A percentile compares a stretch with the other conserved stretches of the same genome.
Evolutionary conservation across 2,113 vertebrate species (phyloP).

Genomic region (Scatophagus argus): DNA sequence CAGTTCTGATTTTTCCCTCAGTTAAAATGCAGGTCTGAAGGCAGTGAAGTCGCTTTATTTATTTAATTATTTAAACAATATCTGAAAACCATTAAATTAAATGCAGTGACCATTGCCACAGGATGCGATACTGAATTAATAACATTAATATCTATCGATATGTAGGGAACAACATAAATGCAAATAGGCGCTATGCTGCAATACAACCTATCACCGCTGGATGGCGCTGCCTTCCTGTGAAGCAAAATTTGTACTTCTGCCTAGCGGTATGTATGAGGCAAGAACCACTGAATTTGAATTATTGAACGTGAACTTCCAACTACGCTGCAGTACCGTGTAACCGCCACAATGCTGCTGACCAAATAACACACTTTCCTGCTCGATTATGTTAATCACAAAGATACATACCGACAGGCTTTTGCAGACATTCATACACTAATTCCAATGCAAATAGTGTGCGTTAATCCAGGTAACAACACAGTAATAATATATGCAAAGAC

Average conservation of each 20-base stretch:
- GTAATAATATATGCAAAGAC: neutral
- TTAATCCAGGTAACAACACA: neutral
- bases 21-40: no score
- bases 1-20: no score
- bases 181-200: neutral
- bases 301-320: conserved; percentile 42
- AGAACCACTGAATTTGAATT: conserved; percentile 32
- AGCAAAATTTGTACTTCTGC: neutral
- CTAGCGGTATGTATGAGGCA: neutral
- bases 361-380: conserved; percentile 36
- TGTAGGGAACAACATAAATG: no score
- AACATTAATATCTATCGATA: no score
- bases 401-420: neutral
- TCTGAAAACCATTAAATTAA: neutral
- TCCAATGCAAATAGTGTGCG: no score
- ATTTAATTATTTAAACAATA: neutral
- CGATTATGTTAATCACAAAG: conserved; percentile 19
- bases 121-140: no score
- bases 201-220: conserved; percentile 16
- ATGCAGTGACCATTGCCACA: neutral
- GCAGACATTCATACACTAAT: neutral
- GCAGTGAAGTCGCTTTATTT: no score
- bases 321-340: conserved; percentile 47
- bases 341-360: conserved; percentile 26
- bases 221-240: conserved; percentile 30